Percentiles rank a stretch among this genome's conserved stretches.
These are phyloP conservation scores for Brenthis ino DNA, from an alignment of 2,888 invertebrate species.

Conservation along the genomic window DNA sequence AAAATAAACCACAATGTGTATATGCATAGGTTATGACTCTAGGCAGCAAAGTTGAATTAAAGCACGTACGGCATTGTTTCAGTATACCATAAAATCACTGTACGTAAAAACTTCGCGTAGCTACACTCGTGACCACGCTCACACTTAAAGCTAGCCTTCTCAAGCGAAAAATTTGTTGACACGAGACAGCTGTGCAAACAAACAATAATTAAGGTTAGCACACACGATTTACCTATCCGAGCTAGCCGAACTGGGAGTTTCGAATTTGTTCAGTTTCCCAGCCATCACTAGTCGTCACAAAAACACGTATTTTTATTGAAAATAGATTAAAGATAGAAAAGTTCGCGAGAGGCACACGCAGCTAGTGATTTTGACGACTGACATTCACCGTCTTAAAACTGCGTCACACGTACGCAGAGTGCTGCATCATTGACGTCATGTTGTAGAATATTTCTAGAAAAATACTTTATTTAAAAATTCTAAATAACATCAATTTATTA, in stretches of 20 bases:
- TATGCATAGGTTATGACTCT: constrained; percentile 68
- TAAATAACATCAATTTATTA: neutral
- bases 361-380: constrained; percentile 37
- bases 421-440: constrained; percentile 29
- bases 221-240: constrained; percentile 90
- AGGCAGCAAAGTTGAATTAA: constrained; percentile 40
- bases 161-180: constrained; percentile 60
- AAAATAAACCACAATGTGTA: constrained; percentile 76
- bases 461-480: neutral
- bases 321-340: constrained; percentile 46
- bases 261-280: constrained; percentile 85
- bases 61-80: constrained; percentile 47
- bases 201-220: constrained; percentile 66
- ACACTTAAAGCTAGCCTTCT: constrained; percentile 58
- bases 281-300: constrained; percentile 61
- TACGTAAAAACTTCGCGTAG: constrained; percentile 53
- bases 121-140: constrained; percentile 57
- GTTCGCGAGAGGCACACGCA: constrained; percentile 57
- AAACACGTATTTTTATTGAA: constrained; percentile 35
- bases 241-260: constrained; percentile 94
- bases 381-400: constrained; percentile 35
- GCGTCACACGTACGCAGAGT: constrained; percentile 38
- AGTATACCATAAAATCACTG: constrained; percentile 55
- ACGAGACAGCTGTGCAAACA: constrained; percentile 76
- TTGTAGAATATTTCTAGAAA: neutral